A percentile compares a stretch with the other conserved stretches of the same genome.
phyloP scores from a whole-genome alignment of 1,140 invertebrate genomes.

The Scaptodrosophila lebanonensis region DNA sequence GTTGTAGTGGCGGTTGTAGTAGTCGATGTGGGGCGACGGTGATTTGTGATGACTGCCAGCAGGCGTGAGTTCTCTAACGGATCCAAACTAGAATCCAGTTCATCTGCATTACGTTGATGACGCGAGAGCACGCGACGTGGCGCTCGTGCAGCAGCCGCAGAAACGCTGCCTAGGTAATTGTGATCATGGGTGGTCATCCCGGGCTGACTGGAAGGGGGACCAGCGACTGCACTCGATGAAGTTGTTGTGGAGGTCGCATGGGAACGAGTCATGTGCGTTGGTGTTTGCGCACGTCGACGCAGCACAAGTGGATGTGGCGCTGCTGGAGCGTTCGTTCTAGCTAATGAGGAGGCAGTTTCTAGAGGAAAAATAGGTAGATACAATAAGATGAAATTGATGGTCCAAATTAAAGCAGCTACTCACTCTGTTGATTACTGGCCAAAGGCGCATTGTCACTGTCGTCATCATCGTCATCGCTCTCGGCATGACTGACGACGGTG shows the following conservation, averaged over 20 bases:
- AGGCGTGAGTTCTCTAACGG: constrained; percentile 51
- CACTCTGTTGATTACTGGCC: constrained; percentile 69
- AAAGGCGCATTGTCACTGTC: constrained; percentile 71
- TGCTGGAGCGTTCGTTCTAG: constrained; percentile 34
- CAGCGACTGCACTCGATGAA: constrained; percentile 21
- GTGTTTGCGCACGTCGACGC: constrained; percentile 38
- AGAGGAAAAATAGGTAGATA: not conserved
- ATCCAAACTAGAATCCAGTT: constrained; percentile 68
- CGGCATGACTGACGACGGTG: constrained; percentile 44
- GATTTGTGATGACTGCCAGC: constrained; percentile 33
- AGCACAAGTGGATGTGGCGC: constrained; percentile 55
- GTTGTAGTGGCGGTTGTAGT: constrained; percentile 35
- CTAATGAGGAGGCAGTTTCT: constrained; percentile 39
- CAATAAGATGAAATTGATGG: not conserved
- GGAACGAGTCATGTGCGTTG: constrained; percentile 69
- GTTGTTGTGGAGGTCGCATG: constrained; percentile 69
- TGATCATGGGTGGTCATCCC: constrained; percentile 58
- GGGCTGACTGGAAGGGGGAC: constrained; percentile 11
- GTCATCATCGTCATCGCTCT: constrained; percentile 56
- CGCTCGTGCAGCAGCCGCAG: constrained; percentile 35
- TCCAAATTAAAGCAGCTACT: constrained; percentile 3
- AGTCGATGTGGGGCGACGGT: constrained; percentile 62
- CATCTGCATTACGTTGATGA: constrained; percentile 73
- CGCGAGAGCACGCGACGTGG: constrained; percentile 65
- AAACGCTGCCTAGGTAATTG: constrained; percentile 64